Conservation (phyloP, 2,113 vertebrate species). For the Peromyscus leucopus region DNA sequence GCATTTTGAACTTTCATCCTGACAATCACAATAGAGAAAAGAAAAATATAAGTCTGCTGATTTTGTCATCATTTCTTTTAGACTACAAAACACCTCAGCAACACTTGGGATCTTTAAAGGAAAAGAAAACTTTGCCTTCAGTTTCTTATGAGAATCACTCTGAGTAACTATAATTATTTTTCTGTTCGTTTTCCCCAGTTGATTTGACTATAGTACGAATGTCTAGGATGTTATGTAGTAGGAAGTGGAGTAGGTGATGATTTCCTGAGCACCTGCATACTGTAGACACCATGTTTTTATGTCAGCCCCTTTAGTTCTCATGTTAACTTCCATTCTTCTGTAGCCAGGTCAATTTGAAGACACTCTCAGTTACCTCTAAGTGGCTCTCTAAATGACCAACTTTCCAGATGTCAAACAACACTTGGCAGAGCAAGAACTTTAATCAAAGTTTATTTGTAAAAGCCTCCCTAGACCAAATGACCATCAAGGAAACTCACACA, state of each 20-base stretch:
- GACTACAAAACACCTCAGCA: not conserved
- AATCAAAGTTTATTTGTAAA: not conserved
- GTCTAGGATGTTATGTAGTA: not conserved
- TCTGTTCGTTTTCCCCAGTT: not conserved
- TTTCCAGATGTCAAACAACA: too few species aligned
- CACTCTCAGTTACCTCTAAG: not conserved
- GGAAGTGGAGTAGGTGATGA: not conserved
- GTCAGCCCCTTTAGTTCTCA: not conserved
- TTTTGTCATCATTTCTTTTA: constrained; percentile 29
- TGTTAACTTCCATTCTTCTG: not conserved
- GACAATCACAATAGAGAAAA: not conserved
- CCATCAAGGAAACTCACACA: not conserved
- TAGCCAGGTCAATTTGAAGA: not conserved
- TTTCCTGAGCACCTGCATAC: not conserved
- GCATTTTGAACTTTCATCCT: constrained; percentile 62
- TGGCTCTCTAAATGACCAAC: too few species aligned
- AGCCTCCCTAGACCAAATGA: not conserved
- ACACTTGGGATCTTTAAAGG: constrained; percentile 14
- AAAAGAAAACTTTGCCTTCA: constrained; percentile 13
- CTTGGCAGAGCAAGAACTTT: not conserved
- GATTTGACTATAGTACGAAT: not conserved
- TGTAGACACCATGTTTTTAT: not conserved
- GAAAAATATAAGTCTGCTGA: not conserved
- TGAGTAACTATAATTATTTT: not conserved
- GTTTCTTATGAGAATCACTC: not conserved